These are phyloP conservation scores for Euproctis similis DNA, from an alignment of 2,888 invertebrate genomes.

Conservation along the genomic window DNA sequence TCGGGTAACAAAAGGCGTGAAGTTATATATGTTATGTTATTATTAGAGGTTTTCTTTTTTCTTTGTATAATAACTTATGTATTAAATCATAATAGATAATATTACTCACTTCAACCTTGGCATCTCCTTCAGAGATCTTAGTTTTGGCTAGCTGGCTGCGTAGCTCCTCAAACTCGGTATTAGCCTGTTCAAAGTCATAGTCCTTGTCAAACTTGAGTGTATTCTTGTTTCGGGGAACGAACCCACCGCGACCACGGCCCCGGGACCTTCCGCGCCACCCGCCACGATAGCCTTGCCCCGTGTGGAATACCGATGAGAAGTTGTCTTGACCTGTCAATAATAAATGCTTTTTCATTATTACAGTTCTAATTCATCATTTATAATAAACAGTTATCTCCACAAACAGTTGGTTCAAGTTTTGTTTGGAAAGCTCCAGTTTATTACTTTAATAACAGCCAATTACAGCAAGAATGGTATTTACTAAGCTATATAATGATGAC, in stretches of 20 bases:
- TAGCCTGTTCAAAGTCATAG: constrained; percentile 99
- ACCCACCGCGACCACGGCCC: constrained; percentile 63
- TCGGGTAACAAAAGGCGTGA: too few species aligned
- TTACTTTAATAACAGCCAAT: too few species aligned
- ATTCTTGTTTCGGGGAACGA: constrained; percentile 76
- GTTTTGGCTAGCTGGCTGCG: constrained; percentile 89
- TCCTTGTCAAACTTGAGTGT: constrained; percentile 96
- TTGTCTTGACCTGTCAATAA: constrained; percentile 16
- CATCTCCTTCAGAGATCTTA: constrained; percentile 80
- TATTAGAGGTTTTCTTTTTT: too few species aligned
- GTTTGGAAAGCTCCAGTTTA: too few species aligned
- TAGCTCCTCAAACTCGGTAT: constrained; percentile 96
- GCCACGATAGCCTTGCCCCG: constrained; percentile 68
- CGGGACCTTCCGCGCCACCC: constrained; percentile 65
- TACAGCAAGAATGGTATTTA: too few species aligned
- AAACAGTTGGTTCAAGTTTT: too few species aligned
- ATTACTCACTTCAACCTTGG: constrained; percentile 62
- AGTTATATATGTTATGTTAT: too few species aligned
- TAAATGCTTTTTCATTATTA: too few species aligned
- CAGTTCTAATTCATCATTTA: too few species aligned
- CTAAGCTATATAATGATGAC: background rate
- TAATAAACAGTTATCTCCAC: too few species aligned
- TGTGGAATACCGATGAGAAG: constrained; percentile 16
- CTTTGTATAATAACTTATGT: too few species aligned
- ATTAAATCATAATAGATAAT: background rate